Conservation (phyloP, 2,888 invertebrate genomes). For the Cheilosia pagana region DNA sequence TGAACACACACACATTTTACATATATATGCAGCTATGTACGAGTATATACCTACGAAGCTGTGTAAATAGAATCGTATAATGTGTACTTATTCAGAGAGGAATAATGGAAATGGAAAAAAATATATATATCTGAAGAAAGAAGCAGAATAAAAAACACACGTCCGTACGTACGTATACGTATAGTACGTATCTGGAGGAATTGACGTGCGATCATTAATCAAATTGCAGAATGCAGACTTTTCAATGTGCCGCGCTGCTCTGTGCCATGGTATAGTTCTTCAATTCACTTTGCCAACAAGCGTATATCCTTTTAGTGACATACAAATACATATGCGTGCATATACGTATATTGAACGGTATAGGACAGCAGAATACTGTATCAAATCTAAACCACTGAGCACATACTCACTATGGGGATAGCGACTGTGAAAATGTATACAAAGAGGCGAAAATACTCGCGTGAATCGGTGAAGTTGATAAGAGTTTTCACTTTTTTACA, state of each 20-base stretch:
- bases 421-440: constrained; percentile 30
- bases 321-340: constrained; percentile 48
- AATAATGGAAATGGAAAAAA: constrained; percentile 56
- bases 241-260: constrained; percentile 76
- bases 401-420: constrained; percentile 13
- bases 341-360: constrained; percentile 7
- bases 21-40: constrained; percentile 24
- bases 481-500: constrained; percentile 26
- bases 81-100: constrained; percentile 69
- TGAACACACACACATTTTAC: constrained; percentile 12
- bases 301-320: constrained; percentile 70
- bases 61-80: constrained; percentile 72
- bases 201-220: constrained; percentile 84
- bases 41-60: constrained; percentile 39
- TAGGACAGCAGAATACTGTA: constrained; percentile 32
- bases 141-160: constrained; percentile 58
- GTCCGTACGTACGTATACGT: constrained; percentile 66
- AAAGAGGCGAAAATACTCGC: constrained; percentile 37
- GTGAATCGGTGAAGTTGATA: constrained; percentile 44
- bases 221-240: constrained; percentile 83
- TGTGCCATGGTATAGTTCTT: constrained; percentile 67
- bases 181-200: constrained; percentile 78
- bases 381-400: constrained; percentile 53
- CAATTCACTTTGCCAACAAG: constrained; percentile 74
- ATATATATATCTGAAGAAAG: constrained; percentile 27